Evolutionary conservation across 2,888 invertebrate species (phyloP), one percentile per base, ranked within the genome.

Genomic region (Nasonovia ribisnigri): DNA sequence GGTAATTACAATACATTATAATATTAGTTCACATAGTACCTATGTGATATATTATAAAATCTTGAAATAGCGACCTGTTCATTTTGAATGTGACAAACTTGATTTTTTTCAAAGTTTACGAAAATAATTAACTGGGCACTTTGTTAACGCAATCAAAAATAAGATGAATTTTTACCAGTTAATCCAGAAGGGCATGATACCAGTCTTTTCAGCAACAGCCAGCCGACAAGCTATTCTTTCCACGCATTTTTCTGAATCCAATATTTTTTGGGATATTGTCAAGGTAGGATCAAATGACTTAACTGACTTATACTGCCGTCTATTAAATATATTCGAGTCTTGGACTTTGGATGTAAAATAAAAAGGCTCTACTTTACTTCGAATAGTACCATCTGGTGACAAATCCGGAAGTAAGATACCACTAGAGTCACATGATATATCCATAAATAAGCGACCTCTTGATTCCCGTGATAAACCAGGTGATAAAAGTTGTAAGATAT

Each of bases 181-280:
- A 16, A 94, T 84, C 88, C 94, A 89, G 0, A 88, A 10, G 8
- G 90, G 94, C 29, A 94, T 5, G 10, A 94, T 54, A 20, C 86
- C 89, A 4, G 93, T 36, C 46, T 94, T 94, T 46, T 95, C 95
- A 42, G 92, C 94, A 4, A 94, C 86, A 3, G 95, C 95, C 46
- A 95, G 90, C 46, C 94, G 94, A 92, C 95, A 95, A 1, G 95
- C 95, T 24, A 95, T 94, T 48, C 93, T 91, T 92, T 95, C 94
- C 20, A 95, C 67, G 57, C 94, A 95, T 20, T 94, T 92, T 5
- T 94, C 94, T 20, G 95, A 94, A 10, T 94, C 88, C 42, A 94
- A 26, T 20, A 86, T 29, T 0, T 90, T 90, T 11, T 29, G 51
- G 29, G 86, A 57, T 0, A 90, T 43, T 13, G 16, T 42, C 42